Evolutionary conservation across 2,113 vertebrate genomes (phyloP).

Genomic region (Lophotis ruficrista): DNA sequence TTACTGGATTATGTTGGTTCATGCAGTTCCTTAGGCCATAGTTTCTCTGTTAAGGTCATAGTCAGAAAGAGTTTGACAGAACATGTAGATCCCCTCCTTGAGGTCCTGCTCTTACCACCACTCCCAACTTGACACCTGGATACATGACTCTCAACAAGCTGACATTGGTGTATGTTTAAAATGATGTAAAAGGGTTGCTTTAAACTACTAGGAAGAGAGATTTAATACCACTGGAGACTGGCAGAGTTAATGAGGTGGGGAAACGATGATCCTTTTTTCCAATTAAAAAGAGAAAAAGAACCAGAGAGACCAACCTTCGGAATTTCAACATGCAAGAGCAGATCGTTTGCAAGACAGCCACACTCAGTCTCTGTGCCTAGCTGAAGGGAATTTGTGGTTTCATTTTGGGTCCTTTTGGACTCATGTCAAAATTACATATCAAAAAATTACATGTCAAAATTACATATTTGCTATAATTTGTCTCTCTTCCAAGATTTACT

Average conservation of each 20-base stretch:
- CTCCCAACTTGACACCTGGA: not conserved
- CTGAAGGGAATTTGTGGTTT: slow-evolving; percentile 40
- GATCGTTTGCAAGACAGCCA: not conserved
- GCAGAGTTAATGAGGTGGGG: not conserved
- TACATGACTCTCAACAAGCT: not conserved
- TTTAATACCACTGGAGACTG: not conserved
- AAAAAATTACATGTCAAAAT: slow-evolving; percentile 61
- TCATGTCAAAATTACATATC: slow-evolving; percentile 55
- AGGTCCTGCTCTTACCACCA: not conserved
- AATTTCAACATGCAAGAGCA: not conserved
- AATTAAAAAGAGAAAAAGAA: not conserved
- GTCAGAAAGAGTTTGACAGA: not conserved
- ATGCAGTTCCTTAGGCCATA: not conserved
- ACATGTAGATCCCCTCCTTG: not conserved
- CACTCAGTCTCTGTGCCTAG: not conserved
- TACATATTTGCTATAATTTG: slow-evolving; percentile 48
- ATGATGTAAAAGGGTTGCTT: not conserved
- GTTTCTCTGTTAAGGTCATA: not conserved
- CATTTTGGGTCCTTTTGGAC: not conserved
- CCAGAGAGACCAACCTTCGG: not conserved
- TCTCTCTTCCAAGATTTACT: slow-evolving; percentile 46
- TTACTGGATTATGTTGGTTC: not conserved
- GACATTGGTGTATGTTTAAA: not conserved
- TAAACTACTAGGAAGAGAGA: not conserved
- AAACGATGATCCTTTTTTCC: not conserved